Evolutionary conservation across 2,888 invertebrate species (phyloP).

Genomic region (Mantis religiosa): DNA sequence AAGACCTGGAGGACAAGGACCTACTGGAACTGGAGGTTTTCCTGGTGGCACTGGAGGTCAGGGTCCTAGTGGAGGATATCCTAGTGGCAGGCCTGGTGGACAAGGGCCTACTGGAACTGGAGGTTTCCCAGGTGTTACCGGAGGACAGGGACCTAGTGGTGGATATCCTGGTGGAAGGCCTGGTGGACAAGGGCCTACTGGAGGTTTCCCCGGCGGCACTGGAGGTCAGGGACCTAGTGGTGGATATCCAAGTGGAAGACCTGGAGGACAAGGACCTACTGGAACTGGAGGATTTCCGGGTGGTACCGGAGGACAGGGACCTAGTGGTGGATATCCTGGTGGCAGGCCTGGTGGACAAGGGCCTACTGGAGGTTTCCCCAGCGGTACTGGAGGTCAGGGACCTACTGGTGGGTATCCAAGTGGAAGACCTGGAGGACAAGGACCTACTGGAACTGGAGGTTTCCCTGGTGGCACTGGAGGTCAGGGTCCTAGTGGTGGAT

Average conservation of each 20-base stretch:
- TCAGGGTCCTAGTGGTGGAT: slow-evolving; percentile 9
- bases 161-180: slow-evolving; percentile 32
- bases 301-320: slow-evolving; percentile 31
- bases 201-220: slow-evolving; percentile 32
- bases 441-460: slow-evolving; percentile 27
- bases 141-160: slow-evolving; percentile 24
- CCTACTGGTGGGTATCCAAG: slow-evolving; percentile 12
- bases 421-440: background rate
- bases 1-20: slow-evolving; percentile 35
- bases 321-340: slow-evolving; percentile 30
- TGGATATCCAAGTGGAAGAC: slow-evolving; percentile 25
- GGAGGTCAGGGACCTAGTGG: slow-evolving; percentile 32
- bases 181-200: slow-evolving; percentile 26
- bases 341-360: slow-evolving; percentile 31
- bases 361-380: slow-evolving; percentile 30
- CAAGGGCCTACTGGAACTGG: slow-evolving; percentile 29
- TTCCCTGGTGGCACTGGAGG: slow-evolving; percentile 18
- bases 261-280: slow-evolving; percentile 30
- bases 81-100: slow-evolving; percentile 31
- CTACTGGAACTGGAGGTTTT: slow-evolving; percentile 21
- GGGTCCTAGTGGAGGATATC: slow-evolving; percentile 27
- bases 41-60: background rate
- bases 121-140: slow-evolving; percentile 1
- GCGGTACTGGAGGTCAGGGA: too few relatives aligned
- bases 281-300: slow-evolving; percentile 29